Base-by-base conservation (phyloP, 2,113 vertebrate genomes). In the Psilopogon haemacephalus region DNA sequence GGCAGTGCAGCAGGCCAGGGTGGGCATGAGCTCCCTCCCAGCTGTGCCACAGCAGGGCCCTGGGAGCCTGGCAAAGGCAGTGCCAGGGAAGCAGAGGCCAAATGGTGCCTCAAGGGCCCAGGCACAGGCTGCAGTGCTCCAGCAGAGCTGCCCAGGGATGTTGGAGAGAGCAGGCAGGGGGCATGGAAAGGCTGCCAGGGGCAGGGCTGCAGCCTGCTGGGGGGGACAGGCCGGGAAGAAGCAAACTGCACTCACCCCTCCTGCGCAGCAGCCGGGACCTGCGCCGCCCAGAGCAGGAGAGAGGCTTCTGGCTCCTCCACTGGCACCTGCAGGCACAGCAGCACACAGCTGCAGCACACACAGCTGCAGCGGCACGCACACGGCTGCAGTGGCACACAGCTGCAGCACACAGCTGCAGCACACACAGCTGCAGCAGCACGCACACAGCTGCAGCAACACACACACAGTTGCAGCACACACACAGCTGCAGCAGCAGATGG, bases 291-390 rank as follows among this genome's bases (percentile, higher is more conserved):
- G 97, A 96, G 74, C 96, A 96, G 59, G 96, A 97, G 50, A 98
- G 82, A 4, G 97, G 97, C 56, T 95, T 98, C 67, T 98, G 95
- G 77, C 97, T 97, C 87, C 97, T 98, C 98, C 98, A 98, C 32
- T 93, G 7, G 68, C 70, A 97, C 89, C 98, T 98, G 76, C 84
- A 88, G 37, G 17, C 74, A 54, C 64, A 95, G 55, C 76, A 23
- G 42, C 23, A 50, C 6, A 7, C 23, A 24, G 48, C 48, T 23
- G 46, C 46, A 23, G 46, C n/a, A n/a, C n/a, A n/a, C n/a, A n/a
- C n/a, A n/a, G n/a, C n/a, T n/a, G n/a, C n/a, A n/a, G n/a, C n/a
- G n/a, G n/a, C n/a, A n/a, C n/a, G n/a, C n/a, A n/a, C n/a, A n/a
- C n/a, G n/a, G n/a, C n/a, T n/a, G n/a, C n/a, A n/a, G n/a, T n/a